phyloP scores from a whole-genome alignment of 2,888 invertebrate species.

The Aproaerema taeniolella region DNA sequence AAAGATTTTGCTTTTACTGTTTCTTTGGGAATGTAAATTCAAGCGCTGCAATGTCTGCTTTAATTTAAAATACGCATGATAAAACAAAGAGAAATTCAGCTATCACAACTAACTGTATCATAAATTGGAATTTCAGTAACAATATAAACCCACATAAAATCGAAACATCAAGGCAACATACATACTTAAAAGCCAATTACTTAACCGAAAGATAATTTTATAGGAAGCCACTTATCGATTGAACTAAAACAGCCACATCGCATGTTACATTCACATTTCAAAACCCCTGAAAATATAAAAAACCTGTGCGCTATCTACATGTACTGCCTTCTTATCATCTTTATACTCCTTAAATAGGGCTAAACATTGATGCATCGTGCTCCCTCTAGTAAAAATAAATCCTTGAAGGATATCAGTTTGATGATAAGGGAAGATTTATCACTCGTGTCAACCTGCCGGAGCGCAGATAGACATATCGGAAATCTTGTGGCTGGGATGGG shows the following conservation, averaged over 20 bases:
- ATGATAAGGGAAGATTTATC: conserved; percentile 51
- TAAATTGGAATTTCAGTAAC: too few species aligned
- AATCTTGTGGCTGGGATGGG: too few species aligned
- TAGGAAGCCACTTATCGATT: conserved; percentile 30
- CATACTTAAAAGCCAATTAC: conserved; percentile 33
- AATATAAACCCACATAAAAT: too few species aligned
- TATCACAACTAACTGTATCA: too few species aligned
- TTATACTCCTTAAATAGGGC: conserved; percentile 51
- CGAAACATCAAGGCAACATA: too few species aligned
- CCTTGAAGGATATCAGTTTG: conserved; percentile 26
- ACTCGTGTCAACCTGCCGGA: conserved; percentile 33
- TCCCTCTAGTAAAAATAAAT: conserved; percentile 46
- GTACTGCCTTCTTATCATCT: conserved; percentile 62
- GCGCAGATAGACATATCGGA: conserved; percentile 20
- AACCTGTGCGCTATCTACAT: conserved; percentile 45
- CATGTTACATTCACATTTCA: conserved; percentile 47
- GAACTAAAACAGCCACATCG: conserved; percentile 32
- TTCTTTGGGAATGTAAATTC: too few species aligned
- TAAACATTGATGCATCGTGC: conserved; percentile 52
- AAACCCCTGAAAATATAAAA: conserved; percentile 39
- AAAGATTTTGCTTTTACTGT: too few species aligned
- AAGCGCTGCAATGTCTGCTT: too few species aligned
- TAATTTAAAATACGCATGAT: too few species aligned
- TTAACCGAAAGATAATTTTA: conserved; percentile 31
- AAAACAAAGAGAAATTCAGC: too few species aligned